These are phyloP conservation scores for Macrosteles quadrilineatus DNA, from an alignment of 1,140 invertebrate species.

Conservation along the genomic window DNA sequence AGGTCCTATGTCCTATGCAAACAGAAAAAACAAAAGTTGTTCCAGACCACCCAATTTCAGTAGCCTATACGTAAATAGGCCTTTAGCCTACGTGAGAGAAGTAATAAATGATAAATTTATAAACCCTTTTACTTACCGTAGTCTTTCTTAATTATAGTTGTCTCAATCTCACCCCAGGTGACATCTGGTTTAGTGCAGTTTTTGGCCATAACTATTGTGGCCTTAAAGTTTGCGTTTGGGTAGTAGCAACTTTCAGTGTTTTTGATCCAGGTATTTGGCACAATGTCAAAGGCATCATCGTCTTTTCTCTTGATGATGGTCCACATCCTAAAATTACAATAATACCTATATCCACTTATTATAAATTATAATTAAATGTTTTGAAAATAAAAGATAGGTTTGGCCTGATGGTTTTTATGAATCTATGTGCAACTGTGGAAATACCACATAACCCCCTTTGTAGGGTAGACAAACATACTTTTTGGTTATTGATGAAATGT, in stretches of 20 bases:
- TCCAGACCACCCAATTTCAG: too few relatives aligned
- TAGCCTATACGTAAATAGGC: too few relatives aligned
- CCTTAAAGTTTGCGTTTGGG: neutral
- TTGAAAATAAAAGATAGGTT: neutral
- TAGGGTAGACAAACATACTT: slow-evolving; percentile 18
- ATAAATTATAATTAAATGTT: neutral
- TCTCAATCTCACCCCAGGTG: neutral
- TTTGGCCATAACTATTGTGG: neutral
- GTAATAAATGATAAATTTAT: too few relatives aligned
- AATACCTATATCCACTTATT: neutral
- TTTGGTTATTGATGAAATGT: too few relatives aligned
- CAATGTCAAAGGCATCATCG: neutral
- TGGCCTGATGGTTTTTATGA: too few relatives aligned
- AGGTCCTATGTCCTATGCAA: too few relatives aligned
- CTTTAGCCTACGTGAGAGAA: too few relatives aligned
- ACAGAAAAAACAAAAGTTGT: too few relatives aligned
- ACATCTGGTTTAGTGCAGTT: neutral
- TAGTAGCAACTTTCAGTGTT: neutral
- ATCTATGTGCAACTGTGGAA: neutral
- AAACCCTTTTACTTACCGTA: too few relatives aligned
- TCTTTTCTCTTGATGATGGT: neutral
- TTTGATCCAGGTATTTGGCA: neutral
- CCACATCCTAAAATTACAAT: neutral
- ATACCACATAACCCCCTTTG: neutral
- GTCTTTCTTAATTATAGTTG: neutral